A percentile compares a stretch with the other conserved stretches of the same genome.
phyloP scores from a whole-genome alignment of 2,113 vertebrate genomes.

The Crotalus helleri region DNA sequence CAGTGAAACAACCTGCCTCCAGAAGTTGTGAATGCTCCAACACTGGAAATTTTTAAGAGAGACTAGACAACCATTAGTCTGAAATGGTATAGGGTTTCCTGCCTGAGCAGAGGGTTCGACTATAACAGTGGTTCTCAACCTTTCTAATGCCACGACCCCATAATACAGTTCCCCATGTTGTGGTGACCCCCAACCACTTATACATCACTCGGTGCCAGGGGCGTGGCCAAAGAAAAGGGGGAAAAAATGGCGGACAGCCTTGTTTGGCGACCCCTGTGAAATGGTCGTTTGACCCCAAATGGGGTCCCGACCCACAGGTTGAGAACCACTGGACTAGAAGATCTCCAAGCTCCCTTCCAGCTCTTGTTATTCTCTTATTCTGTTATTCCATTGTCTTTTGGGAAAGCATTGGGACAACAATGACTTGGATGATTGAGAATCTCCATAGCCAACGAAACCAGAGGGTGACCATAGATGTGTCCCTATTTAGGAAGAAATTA shows the following conservation, averaged over 20 bases:
- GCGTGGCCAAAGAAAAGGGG: no score
- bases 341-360: background rate
- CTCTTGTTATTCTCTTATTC: background rate
- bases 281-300: no score
- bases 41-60: background rate
- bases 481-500: slow-evolving; percentile 27
- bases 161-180: no score
- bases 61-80: background rate
- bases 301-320: no score
- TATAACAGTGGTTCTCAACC: no score
- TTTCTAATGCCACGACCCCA: no score
- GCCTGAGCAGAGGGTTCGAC: background rate
- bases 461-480: background rate
- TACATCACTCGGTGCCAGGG: no score
- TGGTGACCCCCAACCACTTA: no score
- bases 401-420: background rate
- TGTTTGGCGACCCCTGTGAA: no score
- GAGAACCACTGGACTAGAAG: background rate
- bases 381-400: background rate
- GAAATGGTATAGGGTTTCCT: background rate
- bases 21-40: background rate
- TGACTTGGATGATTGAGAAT: background rate
- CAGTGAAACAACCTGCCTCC: background rate
- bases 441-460: background rate
- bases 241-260: no score